Evolutionary conservation across 2,113 vertebrate genomes (phyloP), one percentile per base, ranked within the genome.

Genomic region (Rissa tridactyla): DNA sequence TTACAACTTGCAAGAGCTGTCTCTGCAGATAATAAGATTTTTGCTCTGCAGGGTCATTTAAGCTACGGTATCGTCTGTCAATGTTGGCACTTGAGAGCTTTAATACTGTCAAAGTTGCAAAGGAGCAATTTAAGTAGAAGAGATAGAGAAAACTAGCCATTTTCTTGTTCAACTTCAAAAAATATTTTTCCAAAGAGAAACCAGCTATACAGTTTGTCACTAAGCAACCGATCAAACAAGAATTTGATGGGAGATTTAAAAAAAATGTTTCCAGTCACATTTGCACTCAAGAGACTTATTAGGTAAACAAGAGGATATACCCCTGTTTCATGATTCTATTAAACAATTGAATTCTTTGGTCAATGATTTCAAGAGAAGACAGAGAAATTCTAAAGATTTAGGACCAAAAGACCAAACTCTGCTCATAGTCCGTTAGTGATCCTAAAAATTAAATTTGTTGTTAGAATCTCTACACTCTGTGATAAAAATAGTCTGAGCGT

Each of bases 11-110:
- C 73, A 82, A 96, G 86, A 91, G 36, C 78, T 91, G 62, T 81
- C 81, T 82, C 65, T 95, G 38, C 61, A 83, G 86, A 93, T 80
- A 82, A 64, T 82, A 80, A 77, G 55, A 89, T 94, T 95, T 95
- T 87, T 1, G 3, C 12, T 95, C 66, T 57, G 51, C 72, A 29
- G 68, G 83, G 44, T 81, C 88, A 89, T 88, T 94, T 92, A 78
- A 91, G 44, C n/a, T 78, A 30, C 36, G 40, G 47, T 72, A 69
- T 89, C 68, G 91, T 91, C 78, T 91, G 77, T 80, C 73, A 89
- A 62, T 38, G 42, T n/a, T 68, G 58, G 77, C 38, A 87, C 62
- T 96, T 66, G 58, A 82, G 58, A 91, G n/a, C 38, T 93, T 86
- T 82, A 86, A 40, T 55, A 57, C 15, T 42, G 49, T 44, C 82